A percentile compares a stretch with the other conserved stretches of the same genome.
Conservation (phyloP, 2,113 vertebrate species). For the Aptenodytes patagonicus region DNA sequence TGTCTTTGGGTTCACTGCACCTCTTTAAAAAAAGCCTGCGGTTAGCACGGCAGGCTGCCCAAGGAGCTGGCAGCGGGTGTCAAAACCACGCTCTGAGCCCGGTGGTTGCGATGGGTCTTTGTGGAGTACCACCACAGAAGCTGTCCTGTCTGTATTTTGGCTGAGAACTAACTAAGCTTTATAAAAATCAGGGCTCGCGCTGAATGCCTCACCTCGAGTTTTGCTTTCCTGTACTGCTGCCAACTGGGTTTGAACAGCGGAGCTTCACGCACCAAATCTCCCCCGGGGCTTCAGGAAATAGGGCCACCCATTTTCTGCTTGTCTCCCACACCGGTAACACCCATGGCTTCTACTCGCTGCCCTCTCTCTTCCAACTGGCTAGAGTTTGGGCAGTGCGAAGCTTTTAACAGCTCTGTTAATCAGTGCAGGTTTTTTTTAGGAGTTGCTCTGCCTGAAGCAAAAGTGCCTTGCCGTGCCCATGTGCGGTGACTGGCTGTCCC, state of each 20-base stretch:
- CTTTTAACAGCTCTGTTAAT: not conserved
- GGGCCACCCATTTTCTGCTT: not conserved
- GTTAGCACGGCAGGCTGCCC: not conserved
- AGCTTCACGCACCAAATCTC: rapidly evolving
- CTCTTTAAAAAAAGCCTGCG: not conserved
- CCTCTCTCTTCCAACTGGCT: not conserved
- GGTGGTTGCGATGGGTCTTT: not conserved
- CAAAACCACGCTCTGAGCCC: not conserved
- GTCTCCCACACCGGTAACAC: rapidly evolving
- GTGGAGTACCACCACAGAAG: not conserved
- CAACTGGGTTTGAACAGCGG: not conserved
- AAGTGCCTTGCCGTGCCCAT: rapidly evolving
- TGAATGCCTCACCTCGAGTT: not conserved
- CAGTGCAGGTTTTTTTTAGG: not conserved
- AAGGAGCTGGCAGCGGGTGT: rapidly evolving
- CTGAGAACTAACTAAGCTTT: not conserved
- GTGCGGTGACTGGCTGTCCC: rapidly evolving
- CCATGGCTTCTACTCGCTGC: rapidly evolving
- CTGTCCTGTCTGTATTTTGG: not conserved
- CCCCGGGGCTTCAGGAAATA: not conserved
- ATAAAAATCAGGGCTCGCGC: not conserved
- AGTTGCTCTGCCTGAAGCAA: not conserved
- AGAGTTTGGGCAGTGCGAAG: rapidly evolving
- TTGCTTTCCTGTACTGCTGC: not conserved
- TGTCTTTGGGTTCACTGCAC: not conserved